Evolutionary conservation across 30 jellyfish, hydroid and myxozoan species (phyloP).

Genomic region (Pelagia noctiluca): DNA sequence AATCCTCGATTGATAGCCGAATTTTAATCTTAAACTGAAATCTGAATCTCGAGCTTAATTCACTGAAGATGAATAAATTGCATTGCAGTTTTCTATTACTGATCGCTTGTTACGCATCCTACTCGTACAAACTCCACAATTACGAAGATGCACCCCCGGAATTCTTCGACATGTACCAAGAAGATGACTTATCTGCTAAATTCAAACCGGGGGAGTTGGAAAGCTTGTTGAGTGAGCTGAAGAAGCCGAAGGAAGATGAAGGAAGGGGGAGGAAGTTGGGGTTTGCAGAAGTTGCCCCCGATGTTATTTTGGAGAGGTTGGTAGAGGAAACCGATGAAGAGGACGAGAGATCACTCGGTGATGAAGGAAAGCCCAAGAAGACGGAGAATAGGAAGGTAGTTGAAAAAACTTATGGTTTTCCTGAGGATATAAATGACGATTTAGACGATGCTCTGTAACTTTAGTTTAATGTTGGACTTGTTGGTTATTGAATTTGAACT

Average conservation of each 20-base stretch:
- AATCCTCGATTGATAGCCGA: too few species aligned
- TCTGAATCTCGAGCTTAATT: too few species aligned
- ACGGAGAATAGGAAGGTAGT: neutral
- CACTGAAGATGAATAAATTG: neutral
- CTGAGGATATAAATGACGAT: slow-evolving; percentile 4
- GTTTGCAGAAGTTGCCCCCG: slow-evolving; percentile 63
- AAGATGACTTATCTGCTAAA: slow-evolving; percentile 40
- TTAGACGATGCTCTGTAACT: slow-evolving; percentile 15
- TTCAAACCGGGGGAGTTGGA: slow-evolving; percentile 35
- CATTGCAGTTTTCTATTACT: neutral
- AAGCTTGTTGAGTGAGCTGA: neutral
- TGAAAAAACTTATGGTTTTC: neutral
- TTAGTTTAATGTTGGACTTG: neutral
- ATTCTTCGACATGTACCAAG: neutral
- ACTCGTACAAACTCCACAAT: neutral
- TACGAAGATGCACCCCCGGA: neutral
- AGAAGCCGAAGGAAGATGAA: neutral
- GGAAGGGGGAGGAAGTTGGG: slow-evolving; percentile 18
- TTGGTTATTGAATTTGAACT: neutral
- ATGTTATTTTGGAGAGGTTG: slow-evolving; percentile 53
- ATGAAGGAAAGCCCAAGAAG: neutral
- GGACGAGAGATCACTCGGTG: slow-evolving; percentile 3
- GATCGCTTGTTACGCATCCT: neutral
- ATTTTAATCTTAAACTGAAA: too few species aligned
- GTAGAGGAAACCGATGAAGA: slow-evolving; percentile 61